Conservation (phyloP, 2,797 vertebrate genomes). For the Anniella stebbinsi region DNA sequence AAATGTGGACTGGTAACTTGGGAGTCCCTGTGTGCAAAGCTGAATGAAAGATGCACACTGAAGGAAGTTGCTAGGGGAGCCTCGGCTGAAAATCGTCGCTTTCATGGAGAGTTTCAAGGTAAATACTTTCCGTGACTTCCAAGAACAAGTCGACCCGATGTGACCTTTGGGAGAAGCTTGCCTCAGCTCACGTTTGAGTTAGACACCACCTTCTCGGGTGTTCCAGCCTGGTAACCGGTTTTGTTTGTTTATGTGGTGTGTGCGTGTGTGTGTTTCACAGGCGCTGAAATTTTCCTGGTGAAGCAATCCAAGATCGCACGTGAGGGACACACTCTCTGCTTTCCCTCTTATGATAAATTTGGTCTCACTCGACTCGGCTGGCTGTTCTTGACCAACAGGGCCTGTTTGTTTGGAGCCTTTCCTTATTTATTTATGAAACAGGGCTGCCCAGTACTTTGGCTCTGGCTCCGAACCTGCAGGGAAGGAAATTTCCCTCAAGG, state of each 20-base stretch:
- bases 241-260: neutral
- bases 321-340: neutral
- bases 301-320: neutral
- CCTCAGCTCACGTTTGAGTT: neutral
- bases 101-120: conserved; percentile 12
- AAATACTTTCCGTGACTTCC: neutral
- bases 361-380: neutral
- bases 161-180: neutral
- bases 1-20: neutral
- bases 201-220: neutral
- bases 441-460: conserved; percentile 22
- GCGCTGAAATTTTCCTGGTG: neutral
- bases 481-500: conserved; percentile 25
- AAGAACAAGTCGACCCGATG: neutral
- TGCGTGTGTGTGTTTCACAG: too few species aligned
- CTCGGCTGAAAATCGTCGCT: conserved; percentile 23
- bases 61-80: conserved; percentile 26
- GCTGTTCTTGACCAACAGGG: neutral
- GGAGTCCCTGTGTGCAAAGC: neutral
- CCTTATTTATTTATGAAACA: conserved; percentile 39
- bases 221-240: neutral
- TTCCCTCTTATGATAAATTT: neutral
- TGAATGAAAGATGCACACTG: neutral
- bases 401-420: neutral
- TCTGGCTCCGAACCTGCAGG: neutral